A percentile compares a stretch with the other conserved stretches of the same genome.
phyloP scores from a whole-genome alignment of 2,888 invertebrate genomes.

The Parnassius apollo region DNA sequence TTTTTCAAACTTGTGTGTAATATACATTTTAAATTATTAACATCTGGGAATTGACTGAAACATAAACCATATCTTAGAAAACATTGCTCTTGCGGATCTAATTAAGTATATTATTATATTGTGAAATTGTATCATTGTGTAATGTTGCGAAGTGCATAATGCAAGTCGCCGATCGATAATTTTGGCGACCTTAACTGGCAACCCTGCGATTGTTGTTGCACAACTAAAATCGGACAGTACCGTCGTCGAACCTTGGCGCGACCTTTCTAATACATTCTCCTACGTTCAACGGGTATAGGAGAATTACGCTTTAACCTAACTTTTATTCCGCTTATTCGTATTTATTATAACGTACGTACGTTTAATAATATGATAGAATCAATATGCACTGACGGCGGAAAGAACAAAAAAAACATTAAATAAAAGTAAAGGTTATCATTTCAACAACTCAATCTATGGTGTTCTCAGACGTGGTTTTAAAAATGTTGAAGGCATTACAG shows the following conservation, averaged over 20 bases:
- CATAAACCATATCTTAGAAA: neutral
- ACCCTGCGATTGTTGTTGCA: constrained; percentile 26
- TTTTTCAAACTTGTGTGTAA: too few relatives aligned
- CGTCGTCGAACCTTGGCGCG: constrained; percentile 44
- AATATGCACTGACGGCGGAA: too few relatives aligned
- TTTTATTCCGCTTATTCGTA: too few relatives aligned
- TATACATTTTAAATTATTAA: too few relatives aligned
- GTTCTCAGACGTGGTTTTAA: too few relatives aligned
- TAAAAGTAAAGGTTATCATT: too few relatives aligned
- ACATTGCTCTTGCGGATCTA: neutral
- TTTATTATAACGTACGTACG: too few relatives aligned
- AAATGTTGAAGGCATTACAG: too few relatives aligned
- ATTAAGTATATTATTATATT: constrained; percentile 1
- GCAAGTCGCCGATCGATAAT: constrained; percentile 16
- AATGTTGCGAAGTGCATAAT: constrained; percentile 19
- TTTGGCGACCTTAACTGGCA: constrained; percentile 22
- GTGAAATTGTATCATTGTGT: constrained; percentile 3
- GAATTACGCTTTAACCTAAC: constrained; percentile 28
- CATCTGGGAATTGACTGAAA: neutral
- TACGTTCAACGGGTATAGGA: constrained; percentile 30
- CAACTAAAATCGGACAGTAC: constrained; percentile 29
- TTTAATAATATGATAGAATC: too few relatives aligned
- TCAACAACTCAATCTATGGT: too few relatives aligned
- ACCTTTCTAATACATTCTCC: constrained; percentile 59
- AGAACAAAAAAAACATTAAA: too few relatives aligned